A percentile compares a stretch with the other conserved stretches of the same genome.
phyloP scores from a whole-genome alignment of 2,888 invertebrate genomes.

The Coelogynopora nodosa region DNA sequence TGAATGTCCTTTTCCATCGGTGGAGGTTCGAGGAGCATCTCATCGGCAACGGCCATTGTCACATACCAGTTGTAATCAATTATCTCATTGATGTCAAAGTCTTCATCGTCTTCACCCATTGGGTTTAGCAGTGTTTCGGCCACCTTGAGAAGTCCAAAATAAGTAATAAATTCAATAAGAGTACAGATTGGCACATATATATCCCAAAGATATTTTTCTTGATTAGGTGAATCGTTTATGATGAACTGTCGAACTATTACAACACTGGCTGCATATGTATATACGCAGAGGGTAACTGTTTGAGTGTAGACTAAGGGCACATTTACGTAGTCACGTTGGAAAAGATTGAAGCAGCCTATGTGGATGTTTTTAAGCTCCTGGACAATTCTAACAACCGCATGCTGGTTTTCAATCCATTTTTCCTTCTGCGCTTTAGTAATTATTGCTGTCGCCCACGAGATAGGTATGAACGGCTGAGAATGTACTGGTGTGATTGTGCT shows the following conservation, averaged over 20 bases:
- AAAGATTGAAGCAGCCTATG: not conserved
- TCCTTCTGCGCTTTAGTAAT: constrained; percentile 7
- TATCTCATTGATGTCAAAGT: constrained; percentile 29
- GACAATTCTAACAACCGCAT: not conserved
- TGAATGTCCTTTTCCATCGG: not conserved
- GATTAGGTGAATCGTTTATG: not conserved
- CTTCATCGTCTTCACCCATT: constrained; percentile 32
- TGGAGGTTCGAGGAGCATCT: not conserved
- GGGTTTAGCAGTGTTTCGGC: constrained; percentile 9
- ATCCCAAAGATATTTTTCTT: not conserved
- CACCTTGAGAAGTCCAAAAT: not conserved
- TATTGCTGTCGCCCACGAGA: not conserved
- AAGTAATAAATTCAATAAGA: not conserved
- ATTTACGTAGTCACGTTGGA: not conserved
- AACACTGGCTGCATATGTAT: not conserved
- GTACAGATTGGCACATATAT: not conserved
- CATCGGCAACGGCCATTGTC: not conserved
- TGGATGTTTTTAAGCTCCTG: not conserved
- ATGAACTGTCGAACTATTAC: not conserved
- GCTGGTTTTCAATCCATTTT: not conserved
- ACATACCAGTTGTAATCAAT: constrained; percentile 30
- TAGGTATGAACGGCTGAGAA: constrained; percentile 3
- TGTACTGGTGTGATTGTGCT: not conserved
- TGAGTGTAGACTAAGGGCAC: constrained; percentile 3
- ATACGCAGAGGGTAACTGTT: not conserved